phyloP scores from a whole-genome alignment of 2,113 vertebrate species.

The Mohoua ochrocephala region DNA sequence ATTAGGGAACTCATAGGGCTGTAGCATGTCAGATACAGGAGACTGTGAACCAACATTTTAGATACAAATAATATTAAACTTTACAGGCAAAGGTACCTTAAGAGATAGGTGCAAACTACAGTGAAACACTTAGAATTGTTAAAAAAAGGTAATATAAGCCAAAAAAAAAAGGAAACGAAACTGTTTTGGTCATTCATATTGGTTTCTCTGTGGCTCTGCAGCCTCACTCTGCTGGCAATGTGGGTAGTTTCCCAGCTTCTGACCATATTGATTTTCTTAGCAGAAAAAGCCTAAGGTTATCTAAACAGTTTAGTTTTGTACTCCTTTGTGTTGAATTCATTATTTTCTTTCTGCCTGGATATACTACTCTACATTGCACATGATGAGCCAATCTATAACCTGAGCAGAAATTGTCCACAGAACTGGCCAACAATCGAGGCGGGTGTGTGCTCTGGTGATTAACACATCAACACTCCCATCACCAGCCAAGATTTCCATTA shows the following conservation, averaged over 20 bases:
- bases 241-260: conserved; percentile 1
- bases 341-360: conserved; percentile 20
- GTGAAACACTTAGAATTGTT: background rate
- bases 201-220: background rate
- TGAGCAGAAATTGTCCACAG: background rate
- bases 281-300: conserved; percentile 55
- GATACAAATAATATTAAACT: background rate
- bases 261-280: conserved; percentile 42
- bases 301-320: conserved; percentile 43
- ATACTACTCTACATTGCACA: background rate
- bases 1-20: background rate
- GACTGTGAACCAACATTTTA: background rate
- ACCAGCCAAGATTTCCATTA: background rate
- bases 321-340: conserved; percentile 32
- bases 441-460: background rate
- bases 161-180: background rate
- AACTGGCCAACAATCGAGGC: background rate
- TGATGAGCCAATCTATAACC: background rate
- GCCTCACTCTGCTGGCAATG: background rate
- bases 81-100: background rate
- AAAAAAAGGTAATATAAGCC: background rate
- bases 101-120: background rate
- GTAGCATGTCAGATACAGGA: background rate
- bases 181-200: background rate
- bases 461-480: background rate